Evolutionary conservation across 2,797 vertebrate genomes (phyloP), one percentile per base, ranked within the genome.

Genomic region (Bovichtus variegatus): DNA sequence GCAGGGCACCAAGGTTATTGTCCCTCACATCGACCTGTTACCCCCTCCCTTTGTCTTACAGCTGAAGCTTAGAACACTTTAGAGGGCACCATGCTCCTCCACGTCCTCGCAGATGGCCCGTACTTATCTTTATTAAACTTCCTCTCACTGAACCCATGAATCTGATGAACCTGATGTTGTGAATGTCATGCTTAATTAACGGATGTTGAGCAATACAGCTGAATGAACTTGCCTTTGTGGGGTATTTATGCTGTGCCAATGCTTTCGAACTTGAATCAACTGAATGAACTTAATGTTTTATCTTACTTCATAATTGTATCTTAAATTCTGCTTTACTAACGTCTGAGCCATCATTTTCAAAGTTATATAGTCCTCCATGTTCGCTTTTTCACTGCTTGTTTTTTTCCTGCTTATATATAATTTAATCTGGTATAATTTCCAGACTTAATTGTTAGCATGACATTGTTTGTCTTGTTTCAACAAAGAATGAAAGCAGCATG

Each of bases 71-170:
- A 51, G 63, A 87, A 54, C 74, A 84, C 80, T 89, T 91, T 90
- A 80, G 90, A 93, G 91, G 93, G 84, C 92, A 85, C 21, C 16
- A 49, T 54, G 59, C 72, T 76, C 57, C 66, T 74, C 67, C 76
- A 47, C 58, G 60, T 57, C 79, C 70, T 81, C 71, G 72, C 93
- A 93, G 90, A 93, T 93, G 92, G 92, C 83, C 77, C n/a, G 61
- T 21, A 60, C 58, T 76, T 71, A 55, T 75, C 64, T 76, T 78
- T 36, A 57, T 44, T 74, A 23, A 81, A 83, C 76, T 80, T 81
- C 62, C 78, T 84, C 46, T 54, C 74, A 74, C 41, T 78, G 60
- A 81, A 72, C 53, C 51, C 60, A 55, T 46, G 54, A 55, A 71
- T 66, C 40, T 36, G 61, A 74, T 74, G 51, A 59, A 77, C 25